Base-by-base conservation (phyloP, 2,797 vertebrate species). In the Poecile montanus region DNA sequence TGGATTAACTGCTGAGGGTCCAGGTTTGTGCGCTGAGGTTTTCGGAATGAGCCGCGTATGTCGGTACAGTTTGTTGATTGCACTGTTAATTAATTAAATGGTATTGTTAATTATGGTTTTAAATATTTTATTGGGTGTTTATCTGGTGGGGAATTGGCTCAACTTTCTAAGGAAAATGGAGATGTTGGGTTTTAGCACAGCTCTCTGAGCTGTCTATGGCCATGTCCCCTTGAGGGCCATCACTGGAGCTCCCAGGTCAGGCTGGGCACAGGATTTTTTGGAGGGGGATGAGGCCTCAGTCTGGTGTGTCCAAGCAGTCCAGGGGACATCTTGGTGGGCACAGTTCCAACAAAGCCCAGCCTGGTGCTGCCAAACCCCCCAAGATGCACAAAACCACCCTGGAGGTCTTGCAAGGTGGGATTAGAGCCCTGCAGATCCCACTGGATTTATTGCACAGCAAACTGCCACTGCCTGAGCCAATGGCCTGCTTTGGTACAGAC, bases 241-340 rank as follows among this genome's bases (percentile, higher is more conserved):
- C 3, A 3, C 71, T 45, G 67, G 40, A 34, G 12, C 20, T 45
- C 61, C 70, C 53, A 21, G 67, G 7, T 5, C 66, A 42, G 45
- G 34, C 1, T 7, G 18, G 45, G 26, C 47, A 70, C 54, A 5
- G 10, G 14, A 42, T 3, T 18, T 70, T 70, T 50, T 71, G 56
- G 9, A n/a, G 6, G 2, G 13, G 4, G 5, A 6, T 7, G 22
- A 54, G 34, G 25, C 13, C 45, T 45, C 17, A 45, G 11, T 32
- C 29, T 40, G 30, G 0, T 63, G 10, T 47, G 17, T 44, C 60
- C 54, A 9, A 0, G 0, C 7, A 13, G 9, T 13, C 27, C 27
- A 13, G 48, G 25, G 16, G 16, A 12, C 2, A 3, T 4, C 48
- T 23, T 18, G 16, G n/a, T 27, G 7, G 23, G 9, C 18, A n/a